Evolutionary conservation across 2,888 invertebrate species (phyloP), one percentile per base, ranked within the genome.

Genomic region (Clanis bilineata): DNA sequence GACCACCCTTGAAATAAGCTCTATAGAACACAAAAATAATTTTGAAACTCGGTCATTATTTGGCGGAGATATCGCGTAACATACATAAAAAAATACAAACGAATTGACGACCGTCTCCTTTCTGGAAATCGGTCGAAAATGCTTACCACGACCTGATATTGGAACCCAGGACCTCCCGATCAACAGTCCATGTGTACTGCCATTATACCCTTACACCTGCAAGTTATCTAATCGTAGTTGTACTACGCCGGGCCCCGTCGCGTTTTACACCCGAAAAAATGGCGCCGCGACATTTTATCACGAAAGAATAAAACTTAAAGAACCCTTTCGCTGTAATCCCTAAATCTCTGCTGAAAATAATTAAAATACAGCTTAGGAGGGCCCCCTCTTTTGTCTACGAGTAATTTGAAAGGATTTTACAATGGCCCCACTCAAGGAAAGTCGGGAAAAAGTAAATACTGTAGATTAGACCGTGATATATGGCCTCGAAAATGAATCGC

Each of bases 341-440:
- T 63, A 68, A 77, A 74, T 73, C 71, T 71, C 61, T 68, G 60
- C 71, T 38, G 62, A 66, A 67, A 71, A 74, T 73, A 77, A 78
- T 79, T 76, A 77, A 77, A 79, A 74, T 69, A 68, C 65, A 64
- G 71, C 73, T 72, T 72, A 70, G 67, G 72, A 58, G 63, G 64
- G 67, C 62, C 73, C 73, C 70, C 65, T 63, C 70, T 76, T 74
- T 70, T 72, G 74, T 71, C 75, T 65, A 71, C 69, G 72, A 77
- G 79, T 77, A 85, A 82, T 83, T 84, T 76, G 72, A 78, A 76
- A 77, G 82, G 82, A 81, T 82, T 85, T 82, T 63, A 72, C 67
- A 74, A 80, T 82, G 78, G 77, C 74, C 74, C 75, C 74, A 73
- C 73, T 79, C 85, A 82, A 79, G 73, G 69, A 72, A 69, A 69